phyloP scores from a whole-genome alignment of 2,888 invertebrate species.

The Brachyptera putata region DNA sequence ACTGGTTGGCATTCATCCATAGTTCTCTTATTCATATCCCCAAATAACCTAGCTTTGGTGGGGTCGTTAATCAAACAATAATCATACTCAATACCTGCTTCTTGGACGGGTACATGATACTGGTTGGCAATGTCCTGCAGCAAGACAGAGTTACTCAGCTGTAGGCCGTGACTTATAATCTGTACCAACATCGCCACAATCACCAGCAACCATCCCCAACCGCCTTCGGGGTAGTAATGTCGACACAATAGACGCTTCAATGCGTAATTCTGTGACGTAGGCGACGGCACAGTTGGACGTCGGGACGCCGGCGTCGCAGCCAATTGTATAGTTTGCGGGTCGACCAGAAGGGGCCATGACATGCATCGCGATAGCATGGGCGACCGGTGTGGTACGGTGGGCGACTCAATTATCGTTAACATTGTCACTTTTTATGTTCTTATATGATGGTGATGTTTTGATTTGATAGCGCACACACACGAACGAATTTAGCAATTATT shows the following conservation, averaged over 20 bases:
- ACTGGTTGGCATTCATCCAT: constrained; percentile 20
- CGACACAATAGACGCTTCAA: constrained; percentile 16
- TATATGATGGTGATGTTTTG: too few relatives aligned
- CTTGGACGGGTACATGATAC: constrained; percentile 10
- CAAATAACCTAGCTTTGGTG: too few relatives aligned
- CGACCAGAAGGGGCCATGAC: constrained; percentile 8
- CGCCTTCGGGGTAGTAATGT: constrained; percentile 49
- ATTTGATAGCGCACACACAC: too few relatives aligned
- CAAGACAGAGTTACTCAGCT: constrained; percentile 38
- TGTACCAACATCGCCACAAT: constrained; percentile 44
- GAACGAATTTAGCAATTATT: too few relatives aligned
- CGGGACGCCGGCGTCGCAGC: neutral
- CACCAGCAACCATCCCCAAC: constrained; percentile 49
- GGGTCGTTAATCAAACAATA: too few relatives aligned
- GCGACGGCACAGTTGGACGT: neutral
- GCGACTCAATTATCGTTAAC: too few relatives aligned
- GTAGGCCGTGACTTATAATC: constrained; percentile 44
- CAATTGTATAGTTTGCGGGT: neutral
- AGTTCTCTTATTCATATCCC: too few relatives aligned
- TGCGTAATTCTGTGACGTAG: neutral
- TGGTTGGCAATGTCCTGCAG: constrained; percentile 35
- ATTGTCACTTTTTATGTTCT: too few relatives aligned
- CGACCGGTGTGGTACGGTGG: too few relatives aligned
- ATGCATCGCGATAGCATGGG: neutral
- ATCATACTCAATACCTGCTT: constrained; percentile 22